A percentile compares a stretch with the other conserved stretches of the same genome.
Evolutionary conservation across 2,113 vertebrate genomes (phyloP).

Genomic region (Symphodus melops): DNA sequence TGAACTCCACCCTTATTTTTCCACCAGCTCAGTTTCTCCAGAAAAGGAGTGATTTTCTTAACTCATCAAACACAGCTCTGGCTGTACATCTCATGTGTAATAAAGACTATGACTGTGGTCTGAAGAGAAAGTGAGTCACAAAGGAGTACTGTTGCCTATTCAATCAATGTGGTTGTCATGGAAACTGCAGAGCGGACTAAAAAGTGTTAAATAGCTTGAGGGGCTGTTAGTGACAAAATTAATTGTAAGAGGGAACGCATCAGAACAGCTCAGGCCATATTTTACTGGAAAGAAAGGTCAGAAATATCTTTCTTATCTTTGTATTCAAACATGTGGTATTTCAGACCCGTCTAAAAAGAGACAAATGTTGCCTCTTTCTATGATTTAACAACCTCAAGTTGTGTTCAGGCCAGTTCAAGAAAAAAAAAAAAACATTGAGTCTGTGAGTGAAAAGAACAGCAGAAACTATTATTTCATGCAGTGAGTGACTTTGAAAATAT

Average conservation of each 20-base stretch:
- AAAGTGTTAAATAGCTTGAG: conserved; percentile 59
- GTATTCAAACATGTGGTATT: conserved; percentile 9
- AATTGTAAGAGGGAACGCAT: conserved; percentile 47
- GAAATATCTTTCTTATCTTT: neutral
- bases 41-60: conserved; percentile 38
- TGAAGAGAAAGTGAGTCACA: conserved; percentile 63
- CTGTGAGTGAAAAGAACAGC: conserved; percentile 7
- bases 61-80: conserved; percentile 39
- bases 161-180: conserved; percentile 68
- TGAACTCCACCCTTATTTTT: conserved; percentile 33
- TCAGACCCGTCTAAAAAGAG: neutral
- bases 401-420: conserved; percentile 25
- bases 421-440: conserved; percentile 2
- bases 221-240: conserved; percentile 49
- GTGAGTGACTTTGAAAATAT: neutral
- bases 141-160: conserved; percentile 50
- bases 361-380: conserved; percentile 3
- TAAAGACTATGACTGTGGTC: conserved; percentile 22
- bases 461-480: conserved; percentile 9
- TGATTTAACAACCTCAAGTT: neutral
- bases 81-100: conserved; percentile 40
- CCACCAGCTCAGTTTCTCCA: conserved; percentile 41
- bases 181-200: conserved; percentile 71
- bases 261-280: conserved; percentile 3
- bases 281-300: neutral